Base-by-base conservation (phyloP, 2,888 invertebrate genomes). In the Pollenia labialis region DNA sequence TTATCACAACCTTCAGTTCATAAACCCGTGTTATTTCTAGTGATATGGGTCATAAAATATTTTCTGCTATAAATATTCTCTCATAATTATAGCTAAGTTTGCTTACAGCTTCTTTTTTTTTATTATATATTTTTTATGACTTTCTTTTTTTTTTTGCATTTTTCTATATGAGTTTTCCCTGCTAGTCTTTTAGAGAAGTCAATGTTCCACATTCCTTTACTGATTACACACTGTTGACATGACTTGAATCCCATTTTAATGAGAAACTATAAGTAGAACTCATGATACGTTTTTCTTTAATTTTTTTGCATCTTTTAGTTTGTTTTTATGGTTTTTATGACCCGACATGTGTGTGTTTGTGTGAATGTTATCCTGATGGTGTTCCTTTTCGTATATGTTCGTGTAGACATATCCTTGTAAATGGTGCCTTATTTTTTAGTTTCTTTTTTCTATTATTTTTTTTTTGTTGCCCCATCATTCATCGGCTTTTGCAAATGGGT, bases 161-260 rank as follows among this genome's bases (percentile, higher is more conserved):
- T 75, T 76, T 18, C 56, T 64, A 48, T 12, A 46, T 32, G 32
- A 32, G 6, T 56, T 50, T 58, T 66, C 16, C 58, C 74, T 64
- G 62, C 52, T 50, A 66, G 66, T 76, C 64, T 50, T 64, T 75
- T 74, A 80, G 80, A 79, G 76, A 80, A 83, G 80, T 83, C 82
- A 83, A 80, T 83, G 83, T 80, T 75, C 79, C 52, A 86, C 69
- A 82, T 86, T 80, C 64, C 66, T 82, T 71, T 60, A 64, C 79
- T 83, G 83, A 86, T 86, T 86, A 83, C 75, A 83, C 62, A 54
- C 62, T 86, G 82, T 83, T 86, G 86, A 83, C 83, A 86, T 75
- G 82, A 75, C 79, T 86, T 80, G 79, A 83, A 82, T 86, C 74
- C 83, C 80, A 80, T 83, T 86, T 86, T 86, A 86, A 86, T 86